A percentile compares a stretch with the other conserved stretches of the same genome.
phyloP scores from a whole-genome alignment of 35 echinoderm and acorn worm species.

The Nesometra sesokonis region DNA sequence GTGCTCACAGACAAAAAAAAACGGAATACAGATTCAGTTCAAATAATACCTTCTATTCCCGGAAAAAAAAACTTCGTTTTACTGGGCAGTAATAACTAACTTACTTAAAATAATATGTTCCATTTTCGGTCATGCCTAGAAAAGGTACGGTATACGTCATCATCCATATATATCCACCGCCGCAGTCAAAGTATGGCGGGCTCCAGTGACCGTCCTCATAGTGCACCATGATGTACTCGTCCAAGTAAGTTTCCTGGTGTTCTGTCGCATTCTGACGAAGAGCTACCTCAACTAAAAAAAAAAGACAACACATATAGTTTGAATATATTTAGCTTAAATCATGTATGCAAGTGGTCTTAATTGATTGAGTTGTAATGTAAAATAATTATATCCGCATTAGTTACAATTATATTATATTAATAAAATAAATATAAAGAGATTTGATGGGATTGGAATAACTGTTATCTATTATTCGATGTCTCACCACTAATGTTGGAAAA shows the following conservation, averaged over 20 bases:
- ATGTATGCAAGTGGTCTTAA: too few relatives aligned
- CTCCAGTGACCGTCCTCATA: constrained; percentile 96
- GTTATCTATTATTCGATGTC: too few relatives aligned
- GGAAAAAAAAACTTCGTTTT: background rate
- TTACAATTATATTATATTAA: too few relatives aligned
- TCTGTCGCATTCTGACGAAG: constrained; percentile 22
- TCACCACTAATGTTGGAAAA: too few relatives aligned
- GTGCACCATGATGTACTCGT: constrained; percentile 52
- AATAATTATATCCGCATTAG: too few relatives aligned
- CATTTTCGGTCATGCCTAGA: constrained; percentile 51
- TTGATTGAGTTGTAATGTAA: too few relatives aligned
- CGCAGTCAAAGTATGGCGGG: constrained; percentile 88
- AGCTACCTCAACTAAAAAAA: background rate
- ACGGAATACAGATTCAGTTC: too few relatives aligned
- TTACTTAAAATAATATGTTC: constrained; percentile 97
- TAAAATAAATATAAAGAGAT: too few relatives aligned
- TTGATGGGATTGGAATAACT: too few relatives aligned
- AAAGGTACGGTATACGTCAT: constrained; percentile 98
- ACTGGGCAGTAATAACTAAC: background rate
- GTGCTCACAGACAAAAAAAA: too few relatives aligned
- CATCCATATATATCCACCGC: constrained; percentile 97
- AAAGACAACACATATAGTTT: too few relatives aligned
- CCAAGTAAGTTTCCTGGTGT: constrained; percentile 18
- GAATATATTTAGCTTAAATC: too few relatives aligned
- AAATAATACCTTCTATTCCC: background rate